Base-by-base conservation (phyloP, 2,888 invertebrate genomes). In the Anorthoa munda region DNA sequence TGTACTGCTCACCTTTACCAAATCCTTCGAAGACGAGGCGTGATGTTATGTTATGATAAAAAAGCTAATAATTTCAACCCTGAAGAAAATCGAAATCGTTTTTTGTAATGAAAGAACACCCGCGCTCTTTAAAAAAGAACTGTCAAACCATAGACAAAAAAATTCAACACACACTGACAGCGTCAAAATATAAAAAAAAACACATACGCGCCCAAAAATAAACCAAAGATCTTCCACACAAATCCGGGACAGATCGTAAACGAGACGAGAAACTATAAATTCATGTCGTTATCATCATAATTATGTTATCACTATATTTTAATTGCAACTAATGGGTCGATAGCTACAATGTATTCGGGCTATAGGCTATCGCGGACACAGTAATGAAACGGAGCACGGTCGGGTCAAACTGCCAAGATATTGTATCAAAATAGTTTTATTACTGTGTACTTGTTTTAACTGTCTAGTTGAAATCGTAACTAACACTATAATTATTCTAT, bases 241-340 rank as follows among this genome's bases (percentile, higher is more conserved):
- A 71, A 68, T 80, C 81, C 71, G 67, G 58, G 67, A 71, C 67
- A 70, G 26, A 75, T 58, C 12, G 18, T 58, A 66, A 66, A 81
- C 65, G 67, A 75, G 65, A 79, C 66, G 75, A 84, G 68, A 87
- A 84, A 78, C 78, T 82, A 78, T 87, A 85, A 84, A 82, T 87
- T 84, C 26, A 79, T 79, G 77, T 87, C 80, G 86, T 90, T 92
- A 93, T 93, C 92, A 74, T 80, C 77, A 86, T 92, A 94, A 94
- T 94, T 94, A 94, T 88, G 88, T 91, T 95, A 95, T 94, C 93
- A 81, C 60, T 63, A 76, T 64, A 77, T 82, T 88, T 90, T 95
- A 95, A 95, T 95, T 95, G 95, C 92, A 90, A 88, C 94, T 95
- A 95, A 95, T 95, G 91, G 87, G 77, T 64, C 79, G 94, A 94